Base-by-base conservation (phyloP, 1,140 invertebrate genomes). In the Zeugodacus cucurbitae region DNA sequence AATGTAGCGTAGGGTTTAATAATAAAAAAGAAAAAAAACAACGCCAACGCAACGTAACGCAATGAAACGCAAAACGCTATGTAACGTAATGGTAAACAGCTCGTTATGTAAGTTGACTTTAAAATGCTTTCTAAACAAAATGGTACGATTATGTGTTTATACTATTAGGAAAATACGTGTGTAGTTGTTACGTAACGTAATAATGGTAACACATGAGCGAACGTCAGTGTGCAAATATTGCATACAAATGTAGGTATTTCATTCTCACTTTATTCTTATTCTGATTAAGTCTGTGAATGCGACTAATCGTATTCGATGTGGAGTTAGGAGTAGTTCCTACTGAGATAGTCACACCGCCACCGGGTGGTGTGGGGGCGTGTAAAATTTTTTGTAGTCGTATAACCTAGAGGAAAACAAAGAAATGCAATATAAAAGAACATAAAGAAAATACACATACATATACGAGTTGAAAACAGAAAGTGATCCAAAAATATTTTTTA, bases 331-430 rank as follows among this genome's bases (percentile, higher is more conserved):
- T 90, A 90, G 91, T 93, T 92, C 92, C 92, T 93, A 93, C 92
- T 89, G 92, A 91, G 89, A 93, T 91, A 90, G 92, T 91, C 88
- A 92, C 92, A 93, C 92, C 90, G 90, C 92, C 92, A 89, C 89
- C 91, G 87, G 91, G 90, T 90, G 92, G 91, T 89, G 92, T 91
- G 70, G 89, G 88, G 89, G 92, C 92, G 90, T 93, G 92, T 90
- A 93, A 93, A 88, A 93, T 93, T 91, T 92, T 93, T 90, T 93
- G 92, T 89, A 93, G 92, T 89, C 92, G 92, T 90, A 93, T 92
- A 90, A 93, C 92, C 92, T 93, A 93, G 89, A 91, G 86, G 59
- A 87, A 82, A 64, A 54, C 48, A 86, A 87, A 87, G 54, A 57
- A 86, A 57, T 26, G 29, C 20, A 86, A 88, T 88, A 88, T 29